A percentile compares a stretch with the other conserved stretches of the same genome.
These are phyloP conservation scores for Atta colombica DNA, from an alignment of 1,140 invertebrate genomes.

Conservation along the genomic window DNA sequence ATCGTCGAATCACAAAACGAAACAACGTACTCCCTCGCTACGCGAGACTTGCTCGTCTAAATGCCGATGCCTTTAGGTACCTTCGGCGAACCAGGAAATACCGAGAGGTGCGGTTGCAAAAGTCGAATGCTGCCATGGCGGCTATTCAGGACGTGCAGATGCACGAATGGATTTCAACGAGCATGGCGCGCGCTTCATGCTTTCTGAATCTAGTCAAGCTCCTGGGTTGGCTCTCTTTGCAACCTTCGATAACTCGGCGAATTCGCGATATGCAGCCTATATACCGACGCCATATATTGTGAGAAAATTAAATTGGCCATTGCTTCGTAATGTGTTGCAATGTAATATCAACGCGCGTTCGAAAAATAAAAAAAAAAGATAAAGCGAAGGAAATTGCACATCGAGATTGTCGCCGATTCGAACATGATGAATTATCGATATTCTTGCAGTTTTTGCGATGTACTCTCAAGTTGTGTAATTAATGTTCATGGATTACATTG, in stretches of 20 bases:
- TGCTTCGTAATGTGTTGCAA: neutral
- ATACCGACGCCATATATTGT: conserved; percentile 40
- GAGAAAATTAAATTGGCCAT: conserved; percentile 55
- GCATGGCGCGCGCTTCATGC: conserved; percentile 60
- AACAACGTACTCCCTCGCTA: conserved; percentile 35
- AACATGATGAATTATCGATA: conserved; percentile 18
- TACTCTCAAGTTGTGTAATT: neutral
- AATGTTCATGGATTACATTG: conserved; percentile 10
- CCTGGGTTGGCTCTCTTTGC: conserved; percentile 44
- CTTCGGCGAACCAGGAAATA: conserved; percentile 68
- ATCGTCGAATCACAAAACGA: conserved; percentile 36
- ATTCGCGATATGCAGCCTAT: conserved; percentile 57
- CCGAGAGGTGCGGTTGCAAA: conserved; percentile 67
- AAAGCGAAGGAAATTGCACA: conserved; percentile 4
- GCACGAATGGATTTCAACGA: conserved; percentile 75
- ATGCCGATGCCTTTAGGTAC: conserved; percentile 49
- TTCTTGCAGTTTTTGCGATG: conserved; percentile 21
- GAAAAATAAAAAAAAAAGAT: neutral
- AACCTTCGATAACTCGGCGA: conserved; percentile 68
- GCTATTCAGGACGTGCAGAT: conserved; percentile 67
- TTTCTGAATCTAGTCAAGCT: conserved; percentile 56
- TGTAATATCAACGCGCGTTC: neutral
- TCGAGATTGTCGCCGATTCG: neutral
- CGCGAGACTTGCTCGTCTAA: conserved; percentile 46
- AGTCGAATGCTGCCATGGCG: conserved; percentile 48